Evolutionary conservation across 2,113 vertebrate species (phyloP).

Genomic region (Malurus cyaneus): DNA sequence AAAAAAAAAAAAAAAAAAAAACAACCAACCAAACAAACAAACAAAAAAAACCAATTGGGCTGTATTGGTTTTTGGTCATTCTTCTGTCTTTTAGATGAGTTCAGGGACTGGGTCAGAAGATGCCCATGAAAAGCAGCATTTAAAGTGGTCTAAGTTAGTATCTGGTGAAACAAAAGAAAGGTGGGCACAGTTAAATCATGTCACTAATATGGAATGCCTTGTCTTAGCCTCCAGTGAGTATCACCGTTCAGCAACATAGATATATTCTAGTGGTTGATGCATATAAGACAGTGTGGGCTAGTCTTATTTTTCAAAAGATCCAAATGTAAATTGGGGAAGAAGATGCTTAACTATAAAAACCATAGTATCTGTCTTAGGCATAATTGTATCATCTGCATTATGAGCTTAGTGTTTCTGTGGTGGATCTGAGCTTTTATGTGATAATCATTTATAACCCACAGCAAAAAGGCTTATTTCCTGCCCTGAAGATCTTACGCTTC

Average conservation of each 20-base stretch:
- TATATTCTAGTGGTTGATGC: neutral
- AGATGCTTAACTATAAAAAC: neutral
- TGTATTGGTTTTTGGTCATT: neutral
- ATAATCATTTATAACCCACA: neutral
- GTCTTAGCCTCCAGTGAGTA: neutral
- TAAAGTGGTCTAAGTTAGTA: neutral
- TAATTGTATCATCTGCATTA: neutral
- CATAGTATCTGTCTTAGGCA: neutral
- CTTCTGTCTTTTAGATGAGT: neutral
- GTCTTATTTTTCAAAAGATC: neutral
- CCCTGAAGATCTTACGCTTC: neutral
- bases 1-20: neutral
- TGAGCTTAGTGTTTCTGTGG: neutral
- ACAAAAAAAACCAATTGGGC: neutral
- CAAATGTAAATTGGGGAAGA: neutral
- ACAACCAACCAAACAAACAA: neutral
- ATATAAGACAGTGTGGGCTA: neutral
- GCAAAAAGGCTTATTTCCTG: neutral
- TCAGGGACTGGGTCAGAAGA: neutral
- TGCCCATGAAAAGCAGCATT: neutral
- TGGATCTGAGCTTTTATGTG: neutral
- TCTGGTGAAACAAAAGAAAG: neutral
- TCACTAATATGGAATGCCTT: neutral
- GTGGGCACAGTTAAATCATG: neutral
- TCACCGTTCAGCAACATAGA: neutral